Evolutionary conservation across 2,113 vertebrate genomes (phyloP), one percentile per base, ranked within the genome.

Genomic region (Dicentrarchus labrax): DNA sequence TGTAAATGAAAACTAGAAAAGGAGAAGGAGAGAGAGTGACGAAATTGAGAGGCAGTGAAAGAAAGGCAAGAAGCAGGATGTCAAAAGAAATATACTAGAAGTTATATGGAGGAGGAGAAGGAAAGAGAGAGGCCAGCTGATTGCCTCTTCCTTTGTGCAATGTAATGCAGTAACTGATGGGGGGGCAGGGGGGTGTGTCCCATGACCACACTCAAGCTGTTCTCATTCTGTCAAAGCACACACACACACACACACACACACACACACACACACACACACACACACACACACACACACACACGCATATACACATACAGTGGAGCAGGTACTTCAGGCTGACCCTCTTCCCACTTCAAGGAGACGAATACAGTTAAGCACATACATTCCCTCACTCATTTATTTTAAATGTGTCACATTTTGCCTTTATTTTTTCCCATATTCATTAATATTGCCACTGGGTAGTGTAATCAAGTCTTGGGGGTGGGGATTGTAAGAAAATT

Each of bases 171-270:
- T 6, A 56, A 80, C 77, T 57, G 38, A 56, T 30, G 41, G 72
- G 36, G 24, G 21, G 53, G 72, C 24, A 65, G 51, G 67, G 53
- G 65, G 21, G 57, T 24, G 72, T 56, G 24, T 72, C 72, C 39
- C 60, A 45, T 61, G 65, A 83, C 51, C 54, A 60, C 51, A 60
- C 16, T 78, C 61, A 47, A 73, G 64, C 64, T 91, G 83, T 84
- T 81, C 86, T 76, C 86, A 88, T 83, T 87, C 80, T 86, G 56
- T 87, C 78, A 43, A 73, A 50, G 10, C 67, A 74, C 67, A 59
- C 66, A 48, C 30, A 65, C 17, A 64, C 53, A 24, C 54, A 57
- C 48, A 39, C 72, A 68, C 64, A 69, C 56, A 19, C 39, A 66
- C 24, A 45, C n/a, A 66, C 48, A 24, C 50, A 70, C 2, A 48